These are phyloP conservation scores for Python bivittatus DNA, from an alignment of 2,113 vertebrate genomes.

Conservation along the genomic window DNA sequence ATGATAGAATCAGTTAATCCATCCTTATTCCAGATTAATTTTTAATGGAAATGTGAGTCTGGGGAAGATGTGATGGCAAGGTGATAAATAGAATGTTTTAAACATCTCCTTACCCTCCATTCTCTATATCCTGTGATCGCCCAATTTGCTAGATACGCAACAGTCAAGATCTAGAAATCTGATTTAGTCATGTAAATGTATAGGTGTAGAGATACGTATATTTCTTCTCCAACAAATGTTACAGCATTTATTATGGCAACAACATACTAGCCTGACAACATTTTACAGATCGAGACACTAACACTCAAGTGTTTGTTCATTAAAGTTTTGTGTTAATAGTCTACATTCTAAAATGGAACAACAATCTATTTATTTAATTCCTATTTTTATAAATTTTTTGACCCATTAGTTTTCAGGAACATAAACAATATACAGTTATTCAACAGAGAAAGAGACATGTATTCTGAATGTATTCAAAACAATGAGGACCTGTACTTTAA, in stretches of 20 bases:
- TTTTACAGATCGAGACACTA: background rate
- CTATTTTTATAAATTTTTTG: conserved; percentile 19
- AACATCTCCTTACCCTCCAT: background rate
- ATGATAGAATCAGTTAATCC: background rate
- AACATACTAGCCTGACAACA: background rate
- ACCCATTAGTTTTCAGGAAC: conserved; percentile 14
- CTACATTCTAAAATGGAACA: conserved; percentile 11
- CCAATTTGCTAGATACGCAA: background rate
- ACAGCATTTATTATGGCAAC: background rate
- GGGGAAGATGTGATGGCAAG: background rate
- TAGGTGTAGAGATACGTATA: background rate
- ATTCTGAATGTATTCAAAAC: conserved; percentile 1
- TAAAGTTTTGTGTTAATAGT: background rate
- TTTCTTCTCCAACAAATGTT: background rate
- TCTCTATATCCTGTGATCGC: background rate
- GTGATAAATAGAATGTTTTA: background rate
- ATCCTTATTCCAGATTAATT: background rate
- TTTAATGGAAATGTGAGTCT: background rate
- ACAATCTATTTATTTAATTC: conserved; percentile 20
- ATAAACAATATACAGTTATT: conserved; percentile 9
- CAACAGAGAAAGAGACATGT: conserved; percentile 2
- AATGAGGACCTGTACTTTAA: conserved; percentile 10
- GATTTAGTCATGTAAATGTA: background rate
- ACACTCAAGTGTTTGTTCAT: background rate
- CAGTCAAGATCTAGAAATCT: background rate